These are phyloP conservation scores for Phalanger gymnotis DNA, from an alignment of 2,797 vertebrate genomes.

Conservation along the genomic window DNA sequence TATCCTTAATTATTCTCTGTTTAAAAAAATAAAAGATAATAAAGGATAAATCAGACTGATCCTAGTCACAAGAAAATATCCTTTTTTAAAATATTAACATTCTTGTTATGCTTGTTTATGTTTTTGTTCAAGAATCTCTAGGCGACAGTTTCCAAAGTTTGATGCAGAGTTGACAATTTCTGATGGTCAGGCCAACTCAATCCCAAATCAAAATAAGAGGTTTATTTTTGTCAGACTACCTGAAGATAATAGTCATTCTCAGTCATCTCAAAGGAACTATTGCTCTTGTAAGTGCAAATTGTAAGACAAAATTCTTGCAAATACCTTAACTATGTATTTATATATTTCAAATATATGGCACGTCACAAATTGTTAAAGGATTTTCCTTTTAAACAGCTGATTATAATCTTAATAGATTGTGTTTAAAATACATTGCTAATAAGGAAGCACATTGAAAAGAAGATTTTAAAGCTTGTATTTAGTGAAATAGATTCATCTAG, in stretches of 20 bases:
- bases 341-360: background rate
- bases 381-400: slow-evolving; percentile 10
- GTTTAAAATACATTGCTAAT: slow-evolving; percentile 22
- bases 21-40: slow-evolving; percentile 5
- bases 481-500: slow-evolving; percentile 21
- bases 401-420: slow-evolving; percentile 18
- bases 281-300: slow-evolving; percentile 60
- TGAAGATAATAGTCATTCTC: slow-evolving; percentile 59
- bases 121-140: slow-evolving; percentile 82
- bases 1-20: background rate
- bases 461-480: slow-evolving; percentile 14
- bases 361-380: background rate
- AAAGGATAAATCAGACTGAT: background rate
- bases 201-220: slow-evolving; percentile 84
- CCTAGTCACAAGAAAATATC: background rate
- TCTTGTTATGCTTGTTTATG: slow-evolving; percentile 44
- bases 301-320: background rate
- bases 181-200: slow-evolving; percentile 39
- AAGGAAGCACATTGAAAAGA: slow-evolving; percentile 37
- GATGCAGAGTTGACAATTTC: slow-evolving; percentile 84
- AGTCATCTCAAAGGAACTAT: slow-evolving; percentile 62
- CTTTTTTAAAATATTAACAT: slow-evolving; percentile 46
- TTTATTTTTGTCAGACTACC: slow-evolving; percentile 88
- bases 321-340: background rate
- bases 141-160: slow-evolving; percentile 82